Conservation (phyloP, 2,797 vertebrate species). For the Picus viridis region DNA sequence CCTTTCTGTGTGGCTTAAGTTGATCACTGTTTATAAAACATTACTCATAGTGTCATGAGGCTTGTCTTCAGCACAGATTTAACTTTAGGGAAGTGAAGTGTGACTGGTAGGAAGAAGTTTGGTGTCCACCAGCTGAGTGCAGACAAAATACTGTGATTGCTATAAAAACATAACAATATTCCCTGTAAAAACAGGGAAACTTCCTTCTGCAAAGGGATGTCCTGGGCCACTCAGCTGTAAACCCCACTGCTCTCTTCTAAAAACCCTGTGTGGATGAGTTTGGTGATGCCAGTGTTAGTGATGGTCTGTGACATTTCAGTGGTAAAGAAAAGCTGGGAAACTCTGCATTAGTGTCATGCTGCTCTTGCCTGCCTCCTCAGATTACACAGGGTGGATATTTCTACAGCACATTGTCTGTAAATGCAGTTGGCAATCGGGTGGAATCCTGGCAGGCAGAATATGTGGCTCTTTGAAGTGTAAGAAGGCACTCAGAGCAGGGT, state of each 20-base stretch:
- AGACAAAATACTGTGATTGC: background rate
- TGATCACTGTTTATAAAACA: background rate
- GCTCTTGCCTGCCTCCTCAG: background rate
- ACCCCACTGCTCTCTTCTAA: background rate
- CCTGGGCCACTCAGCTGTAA: background rate
- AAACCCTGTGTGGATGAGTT: background rate
- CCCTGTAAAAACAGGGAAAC: background rate
- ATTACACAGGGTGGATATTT: background rate
- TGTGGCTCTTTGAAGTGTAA: background rate
- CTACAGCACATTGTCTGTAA: background rate
- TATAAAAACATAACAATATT: background rate
- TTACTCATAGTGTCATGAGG: background rate
- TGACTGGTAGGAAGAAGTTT: background rate
- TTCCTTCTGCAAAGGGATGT: background rate
- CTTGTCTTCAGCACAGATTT: background rate
- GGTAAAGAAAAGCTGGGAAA: background rate
- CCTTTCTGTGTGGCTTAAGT: background rate
- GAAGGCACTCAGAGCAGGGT: background rate
- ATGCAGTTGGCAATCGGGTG: background rate
- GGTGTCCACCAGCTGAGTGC: background rate
- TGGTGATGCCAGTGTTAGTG: background rate
- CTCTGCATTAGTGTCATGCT: background rate
- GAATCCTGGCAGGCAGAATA: background rate
- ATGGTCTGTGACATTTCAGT: background rate
- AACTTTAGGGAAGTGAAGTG: background rate